Percentiles rank a stretch among this genome's conserved stretches.
These are phyloP conservation scores for Lithobates sylvaticus DNA, from an alignment of 2,797 vertebrate species.

Conservation along the genomic window DNA sequence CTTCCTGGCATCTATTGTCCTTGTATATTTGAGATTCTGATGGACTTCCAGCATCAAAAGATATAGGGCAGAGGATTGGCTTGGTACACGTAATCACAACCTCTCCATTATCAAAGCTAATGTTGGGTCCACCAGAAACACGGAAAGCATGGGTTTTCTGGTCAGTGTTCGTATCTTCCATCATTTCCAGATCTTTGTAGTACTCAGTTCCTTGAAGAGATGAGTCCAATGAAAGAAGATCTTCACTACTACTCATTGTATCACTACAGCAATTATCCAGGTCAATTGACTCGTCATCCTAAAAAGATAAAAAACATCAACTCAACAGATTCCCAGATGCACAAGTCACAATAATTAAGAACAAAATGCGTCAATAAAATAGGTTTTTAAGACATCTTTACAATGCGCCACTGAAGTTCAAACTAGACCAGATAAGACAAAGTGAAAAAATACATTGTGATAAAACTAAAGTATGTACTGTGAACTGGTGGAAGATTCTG, in stretches of 20 bases:
- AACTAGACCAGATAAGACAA: no score
- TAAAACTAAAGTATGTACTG: no score
- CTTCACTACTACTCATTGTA: conserved; percentile 79
- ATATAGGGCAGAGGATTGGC: neutral
- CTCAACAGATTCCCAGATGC: neutral
- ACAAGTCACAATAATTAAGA: no score
- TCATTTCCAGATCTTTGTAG: conserved; percentile 82
- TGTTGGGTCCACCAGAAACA: conserved; percentile 39
- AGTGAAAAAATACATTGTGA: no score
- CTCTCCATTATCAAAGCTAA: conserved; percentile 38
- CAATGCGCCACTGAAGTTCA: no score
- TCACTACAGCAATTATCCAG: conserved; percentile 75
- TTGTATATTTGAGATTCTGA: conserved; percentile 12
- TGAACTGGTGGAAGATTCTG: no score
- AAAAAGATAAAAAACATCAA: conserved; percentile 15
- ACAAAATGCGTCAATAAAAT: neutral
- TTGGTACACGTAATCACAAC: conserved; percentile 63
- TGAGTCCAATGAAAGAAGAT: conserved; percentile 79
- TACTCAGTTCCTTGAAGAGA: conserved; percentile 84
- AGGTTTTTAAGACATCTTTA: no score
- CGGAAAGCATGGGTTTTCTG: neutral
- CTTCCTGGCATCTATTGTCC: conserved; percentile 64
- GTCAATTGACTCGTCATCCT: conserved; percentile 82
- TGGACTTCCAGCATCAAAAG: conserved; percentile 45
- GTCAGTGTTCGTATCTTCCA: neutral